These are phyloP conservation scores for Tragelaphus imberbis DNA, from an alignment of 2,113 vertebrate species.

Conservation along the genomic window DNA sequence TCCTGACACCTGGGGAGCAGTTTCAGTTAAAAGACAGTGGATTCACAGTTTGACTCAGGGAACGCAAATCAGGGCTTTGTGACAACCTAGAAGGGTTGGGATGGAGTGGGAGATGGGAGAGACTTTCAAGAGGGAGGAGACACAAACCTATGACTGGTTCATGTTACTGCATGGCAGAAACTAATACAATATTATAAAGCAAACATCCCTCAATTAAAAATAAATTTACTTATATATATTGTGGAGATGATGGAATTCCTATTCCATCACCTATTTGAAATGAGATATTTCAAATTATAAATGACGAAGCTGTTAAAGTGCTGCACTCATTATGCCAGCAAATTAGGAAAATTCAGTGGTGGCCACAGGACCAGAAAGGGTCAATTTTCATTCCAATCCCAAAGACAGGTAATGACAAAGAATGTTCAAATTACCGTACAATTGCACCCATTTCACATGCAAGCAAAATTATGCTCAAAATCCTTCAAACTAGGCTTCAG, in stretches of 20 bases:
- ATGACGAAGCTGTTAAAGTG: not conserved
- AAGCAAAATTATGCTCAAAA: not conserved
- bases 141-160: not conserved
- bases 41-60: not conserved
- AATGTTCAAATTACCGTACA: not conserved
- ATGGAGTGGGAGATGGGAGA: not conserved
- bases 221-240: not conserved
- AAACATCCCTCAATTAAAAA: not conserved
- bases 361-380: accelerated
- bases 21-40: not conserved
- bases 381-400: not conserved
- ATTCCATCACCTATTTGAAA: not conserved
- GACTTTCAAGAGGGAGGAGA: not conserved
- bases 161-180: not conserved
- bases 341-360: not conserved
- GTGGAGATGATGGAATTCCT: not conserved
- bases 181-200: not conserved
- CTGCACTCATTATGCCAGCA: not conserved
- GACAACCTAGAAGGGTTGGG: not conserved
- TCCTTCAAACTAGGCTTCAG: not conserved
- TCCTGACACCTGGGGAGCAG: not conserved
- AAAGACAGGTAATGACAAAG: not conserved
- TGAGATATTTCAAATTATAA: not conserved
- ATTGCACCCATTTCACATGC: not conserved
- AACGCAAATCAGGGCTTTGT: not conserved